These are phyloP conservation scores for Tetropium fuscum DNA, from an alignment of 2,888 invertebrate genomes.

Conservation along the genomic window DNA sequence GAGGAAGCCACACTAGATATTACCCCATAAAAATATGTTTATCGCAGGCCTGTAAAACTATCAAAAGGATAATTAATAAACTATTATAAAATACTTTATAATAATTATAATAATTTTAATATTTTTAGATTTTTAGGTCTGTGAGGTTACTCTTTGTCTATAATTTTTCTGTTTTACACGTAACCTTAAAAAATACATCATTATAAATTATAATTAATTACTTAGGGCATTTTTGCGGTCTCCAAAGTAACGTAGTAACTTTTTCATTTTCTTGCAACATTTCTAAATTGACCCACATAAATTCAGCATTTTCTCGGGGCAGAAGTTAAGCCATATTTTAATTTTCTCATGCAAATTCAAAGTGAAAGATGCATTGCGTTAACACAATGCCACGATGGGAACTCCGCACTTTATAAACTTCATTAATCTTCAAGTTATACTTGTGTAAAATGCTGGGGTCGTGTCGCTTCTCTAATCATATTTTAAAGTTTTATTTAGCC, in stretches of 20 bases:
- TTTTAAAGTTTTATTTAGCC: conserved; percentile 9
- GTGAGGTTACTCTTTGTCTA: no score
- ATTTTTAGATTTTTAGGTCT: no score
- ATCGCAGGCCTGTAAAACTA: no score
- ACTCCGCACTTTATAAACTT: conserved; percentile 15
- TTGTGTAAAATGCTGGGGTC: neutral
- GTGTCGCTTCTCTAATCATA: conserved; percentile 5
- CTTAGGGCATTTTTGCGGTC: conserved; percentile 4
- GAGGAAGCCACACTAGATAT: no score
- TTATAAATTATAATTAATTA: no score
- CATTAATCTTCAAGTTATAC: conserved; percentile 15
- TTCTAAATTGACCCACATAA: conserved; percentile 17
- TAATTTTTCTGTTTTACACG: no score
- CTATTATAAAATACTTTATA: no score
- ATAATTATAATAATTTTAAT: no score
- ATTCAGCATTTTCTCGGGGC: neutral
- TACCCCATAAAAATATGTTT: no score
- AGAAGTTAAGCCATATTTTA: conserved; percentile 19
- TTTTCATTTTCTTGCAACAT: conserved; percentile 1
- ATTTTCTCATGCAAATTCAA: conserved; percentile 17
- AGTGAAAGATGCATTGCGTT: conserved; percentile 18
- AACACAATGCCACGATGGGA: conserved; percentile 10
- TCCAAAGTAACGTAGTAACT: conserved; percentile 10
- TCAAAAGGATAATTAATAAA: no score
- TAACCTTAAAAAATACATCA: no score